These are phyloP conservation scores for Turnix velox DNA, from an alignment of 2,113 vertebrate species.

Conservation along the genomic window DNA sequence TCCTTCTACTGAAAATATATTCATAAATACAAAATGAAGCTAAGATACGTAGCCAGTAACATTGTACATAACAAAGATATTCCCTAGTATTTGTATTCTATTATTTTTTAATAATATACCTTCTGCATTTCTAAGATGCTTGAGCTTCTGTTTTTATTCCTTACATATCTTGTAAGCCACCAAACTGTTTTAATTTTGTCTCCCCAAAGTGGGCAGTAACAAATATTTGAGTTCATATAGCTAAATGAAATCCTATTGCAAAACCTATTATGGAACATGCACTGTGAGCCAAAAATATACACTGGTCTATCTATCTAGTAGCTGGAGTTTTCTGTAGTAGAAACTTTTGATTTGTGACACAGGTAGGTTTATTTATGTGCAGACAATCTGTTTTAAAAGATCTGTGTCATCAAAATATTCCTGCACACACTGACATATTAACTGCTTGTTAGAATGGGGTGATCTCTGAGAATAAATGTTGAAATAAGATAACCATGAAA, in stretches of 20 bases:
- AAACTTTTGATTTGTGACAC: slow-evolving; percentile 57
- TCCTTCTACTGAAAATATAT: slow-evolving; percentile 74
- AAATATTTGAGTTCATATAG: background rate
- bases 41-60: slow-evolving; percentile 49
- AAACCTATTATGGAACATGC: background rate
- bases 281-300: background rate
- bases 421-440: background rate
- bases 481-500: background rate
- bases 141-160: background rate
- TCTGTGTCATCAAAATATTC: background rate
- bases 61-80: slow-evolving; percentile 51
- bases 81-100: slow-evolving; percentile 15
- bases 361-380: background rate
- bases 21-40: slow-evolving; percentile 74
- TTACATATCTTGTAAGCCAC: background rate
- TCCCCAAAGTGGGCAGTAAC: slow-evolving; percentile 19
- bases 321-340: slow-evolving; percentile 17
- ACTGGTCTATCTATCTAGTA: background rate
- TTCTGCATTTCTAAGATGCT: slow-evolving; percentile 7
- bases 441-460: background rate
- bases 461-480: slow-evolving; percentile 23
- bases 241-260: slow-evolving; percentile 29
- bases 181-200: slow-evolving; percentile 42
- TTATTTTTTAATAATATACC: slow-evolving; percentile 50
- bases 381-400: slow-evolving; percentile 27